A percentile compares a stretch with the other conserved stretches of the same genome.
Conservation (phyloP, 2,888 invertebrate species). For the Lepidochrysops patricia region DNA sequence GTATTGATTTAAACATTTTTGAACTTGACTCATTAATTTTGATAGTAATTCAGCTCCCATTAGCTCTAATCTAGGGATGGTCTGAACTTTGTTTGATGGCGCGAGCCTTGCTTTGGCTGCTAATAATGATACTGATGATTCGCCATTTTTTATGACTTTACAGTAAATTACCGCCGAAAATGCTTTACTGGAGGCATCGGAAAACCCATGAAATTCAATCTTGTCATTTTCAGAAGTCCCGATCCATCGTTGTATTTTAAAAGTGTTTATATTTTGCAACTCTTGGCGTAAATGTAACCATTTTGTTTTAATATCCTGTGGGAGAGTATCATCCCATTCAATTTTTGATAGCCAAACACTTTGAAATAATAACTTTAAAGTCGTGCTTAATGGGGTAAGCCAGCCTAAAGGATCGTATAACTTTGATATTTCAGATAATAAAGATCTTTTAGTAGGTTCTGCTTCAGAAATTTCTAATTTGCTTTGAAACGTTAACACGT, state of each 20-base stretch:
- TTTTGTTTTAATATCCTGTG: background rate
- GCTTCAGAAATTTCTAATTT: background rate
- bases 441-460: background rate
- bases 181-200: background rate
- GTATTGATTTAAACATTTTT: background rate
- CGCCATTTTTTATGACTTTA: background rate
- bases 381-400: background rate
- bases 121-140: background rate
- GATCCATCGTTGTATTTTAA: background rate
- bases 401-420: background rate
- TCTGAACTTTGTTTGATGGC: background rate
- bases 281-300: background rate
- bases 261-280: background rate
- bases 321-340: background rate
- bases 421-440: background rate
- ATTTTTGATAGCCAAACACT: background rate
- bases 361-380: background rate
- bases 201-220: background rate
- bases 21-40: background rate
- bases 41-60: background rate
- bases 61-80: background rate
- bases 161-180: background rate
- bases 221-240: background rate
- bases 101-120: background rate
- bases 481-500: conserved; percentile 13